Evolutionary conservation across 2,888 invertebrate species (phyloP).

Genomic region (Drosophila setosimentum): DNA sequence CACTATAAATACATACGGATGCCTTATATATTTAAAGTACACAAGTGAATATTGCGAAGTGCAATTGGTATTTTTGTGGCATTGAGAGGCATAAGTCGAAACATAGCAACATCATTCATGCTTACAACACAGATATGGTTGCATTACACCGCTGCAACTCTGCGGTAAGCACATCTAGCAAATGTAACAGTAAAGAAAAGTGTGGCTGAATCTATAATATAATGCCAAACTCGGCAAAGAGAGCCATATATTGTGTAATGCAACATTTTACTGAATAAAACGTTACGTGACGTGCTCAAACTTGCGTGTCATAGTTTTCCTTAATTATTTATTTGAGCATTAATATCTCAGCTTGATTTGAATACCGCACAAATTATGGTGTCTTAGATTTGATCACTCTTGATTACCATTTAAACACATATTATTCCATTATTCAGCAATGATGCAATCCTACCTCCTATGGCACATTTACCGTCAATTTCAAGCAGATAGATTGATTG

Average conservation of each 20-base stretch:
- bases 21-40: background rate
- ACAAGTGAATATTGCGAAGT: background rate
- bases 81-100: background rate
- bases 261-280: background rate
- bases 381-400: background rate
- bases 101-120: background rate
- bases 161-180: background rate
- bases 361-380: background rate
- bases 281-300: constrained; percentile 7
- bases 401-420: background rate
- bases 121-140: background rate
- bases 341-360: constrained; percentile 2
- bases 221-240: background rate
- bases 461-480: background rate
- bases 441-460: background rate
- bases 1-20: background rate
- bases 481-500: background rate
- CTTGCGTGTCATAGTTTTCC: constrained; percentile 7
- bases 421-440: background rate
- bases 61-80: background rate
- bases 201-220: background rate
- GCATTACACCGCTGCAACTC: background rate
- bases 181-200: background rate
- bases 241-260: constrained; percentile 7
- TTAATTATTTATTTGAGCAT: constrained; percentile 11